Conservation (phyloP, 2,888 invertebrate genomes). For the Oscheius sp. region DNA sequence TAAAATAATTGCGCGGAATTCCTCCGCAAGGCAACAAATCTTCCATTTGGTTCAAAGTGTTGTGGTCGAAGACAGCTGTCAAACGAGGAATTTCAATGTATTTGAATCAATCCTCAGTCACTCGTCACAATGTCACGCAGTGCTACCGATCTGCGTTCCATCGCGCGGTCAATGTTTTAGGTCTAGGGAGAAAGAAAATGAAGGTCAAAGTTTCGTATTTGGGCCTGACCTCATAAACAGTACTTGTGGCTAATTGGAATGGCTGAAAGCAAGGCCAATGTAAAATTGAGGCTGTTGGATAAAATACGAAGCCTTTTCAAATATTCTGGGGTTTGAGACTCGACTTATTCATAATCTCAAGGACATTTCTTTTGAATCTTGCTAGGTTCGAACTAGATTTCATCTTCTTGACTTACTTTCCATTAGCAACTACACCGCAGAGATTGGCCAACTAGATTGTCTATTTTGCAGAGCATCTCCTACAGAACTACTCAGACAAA, state of each 20-base stretch:
- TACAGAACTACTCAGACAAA: not conserved
- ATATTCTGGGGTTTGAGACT: too few species aligned
- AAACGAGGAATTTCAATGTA: conserved; percentile 4
- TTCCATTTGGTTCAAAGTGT: too few species aligned
- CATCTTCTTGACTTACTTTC: not conserved
- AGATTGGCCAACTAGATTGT: not conserved
- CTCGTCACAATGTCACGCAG: conserved; percentile 12
- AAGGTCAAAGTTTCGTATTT: too few species aligned
- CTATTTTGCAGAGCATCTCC: not conserved
- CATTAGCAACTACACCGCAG: not conserved
- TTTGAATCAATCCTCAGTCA: conserved; percentile 4
- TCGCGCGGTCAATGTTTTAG: too few species aligned
- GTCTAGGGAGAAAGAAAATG: too few species aligned
- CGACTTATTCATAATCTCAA: not conserved
- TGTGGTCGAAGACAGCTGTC: too few species aligned
- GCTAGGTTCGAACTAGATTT: not conserved
- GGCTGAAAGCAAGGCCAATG: too few species aligned
- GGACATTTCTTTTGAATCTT: not conserved
- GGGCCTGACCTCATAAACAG: too few species aligned
- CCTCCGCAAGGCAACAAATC: too few species aligned
- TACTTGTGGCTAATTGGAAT: too few species aligned
- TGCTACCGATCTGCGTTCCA: not conserved
- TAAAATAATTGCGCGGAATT: too few species aligned
- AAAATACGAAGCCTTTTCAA: not conserved
- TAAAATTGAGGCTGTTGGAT: not conserved